Percentiles rank a stretch among this genome's conserved stretches.
Conservation (phyloP, 2,888 invertebrate genomes). For the Aspidiotus destructor region DNA sequence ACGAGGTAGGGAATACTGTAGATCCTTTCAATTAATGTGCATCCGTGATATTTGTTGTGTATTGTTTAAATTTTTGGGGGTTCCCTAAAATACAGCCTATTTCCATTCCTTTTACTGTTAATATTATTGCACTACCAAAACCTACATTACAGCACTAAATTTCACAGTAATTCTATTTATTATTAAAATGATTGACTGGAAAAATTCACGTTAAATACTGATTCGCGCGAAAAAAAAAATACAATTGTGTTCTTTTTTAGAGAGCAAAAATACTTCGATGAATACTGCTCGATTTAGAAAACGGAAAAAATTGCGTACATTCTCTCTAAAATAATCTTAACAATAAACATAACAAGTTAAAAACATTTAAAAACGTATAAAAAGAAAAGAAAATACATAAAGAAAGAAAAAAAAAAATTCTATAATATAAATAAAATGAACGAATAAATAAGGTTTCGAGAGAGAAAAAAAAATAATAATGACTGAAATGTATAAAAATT, state of each 20-base stretch:
- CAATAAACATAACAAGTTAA: slow-evolving; percentile 1
- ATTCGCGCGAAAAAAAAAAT: too few relatives aligned
- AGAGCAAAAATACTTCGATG: slow-evolving; percentile 2
- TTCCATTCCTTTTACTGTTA: too few relatives aligned
- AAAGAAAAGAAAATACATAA: slow-evolving; percentile 22
- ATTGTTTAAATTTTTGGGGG: too few relatives aligned
- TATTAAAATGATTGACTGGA: too few relatives aligned
- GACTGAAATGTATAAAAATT: slow-evolving; percentile 25
- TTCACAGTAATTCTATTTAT: too few relatives aligned
- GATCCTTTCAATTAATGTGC: too few relatives aligned
- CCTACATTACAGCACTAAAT: too few relatives aligned
- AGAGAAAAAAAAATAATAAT: slow-evolving; percentile 14
- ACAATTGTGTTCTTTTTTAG: background rate
- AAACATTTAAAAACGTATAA: slow-evolving; percentile 16
- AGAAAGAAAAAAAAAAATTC: slow-evolving; percentile 22
- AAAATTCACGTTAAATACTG: too few relatives aligned
- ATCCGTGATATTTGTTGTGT: too few relatives aligned
- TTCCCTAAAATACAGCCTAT: too few relatives aligned
- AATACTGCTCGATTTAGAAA: slow-evolving; percentile 1
- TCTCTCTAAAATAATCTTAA: background rate
- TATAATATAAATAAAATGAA: slow-evolving; percentile 15
- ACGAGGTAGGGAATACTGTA: too few relatives aligned
- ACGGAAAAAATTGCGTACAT: background rate
- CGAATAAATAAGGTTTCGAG: slow-evolving; percentile 16
- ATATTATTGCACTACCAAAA: too few relatives aligned